A percentile compares a stretch with the other conserved stretches of the same genome.
Evolutionary conservation across 2,797 vertebrate genomes (phyloP).

Genomic region (Orestias chungarensis): DNA sequence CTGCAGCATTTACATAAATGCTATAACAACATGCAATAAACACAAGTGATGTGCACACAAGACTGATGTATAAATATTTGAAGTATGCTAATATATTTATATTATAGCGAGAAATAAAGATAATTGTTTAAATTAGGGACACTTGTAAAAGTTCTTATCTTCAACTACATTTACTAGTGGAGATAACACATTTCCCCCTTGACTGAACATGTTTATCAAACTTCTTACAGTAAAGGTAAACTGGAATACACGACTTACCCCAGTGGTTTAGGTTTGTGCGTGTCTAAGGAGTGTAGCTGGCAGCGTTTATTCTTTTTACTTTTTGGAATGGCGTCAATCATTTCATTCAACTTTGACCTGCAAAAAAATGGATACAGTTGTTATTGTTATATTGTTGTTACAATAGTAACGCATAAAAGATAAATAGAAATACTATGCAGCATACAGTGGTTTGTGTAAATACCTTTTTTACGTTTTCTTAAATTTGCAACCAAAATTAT

Average conservation of each 20-base stretch:
- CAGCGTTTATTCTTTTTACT: conserved; percentile 99
- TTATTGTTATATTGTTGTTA: not conserved
- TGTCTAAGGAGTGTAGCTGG: conserved; percentile 97
- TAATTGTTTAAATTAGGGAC: not conserved
- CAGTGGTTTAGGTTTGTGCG: conserved; percentile 95
- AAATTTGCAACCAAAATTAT: not conserved
- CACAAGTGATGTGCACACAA: not conserved
- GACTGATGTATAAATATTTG: not conserved
- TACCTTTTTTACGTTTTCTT: not conserved
- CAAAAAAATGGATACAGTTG: not conserved
- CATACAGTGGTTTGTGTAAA: too few species aligned
- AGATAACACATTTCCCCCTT: not conserved
- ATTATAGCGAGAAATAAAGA: too few species aligned
- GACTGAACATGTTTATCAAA: not conserved
- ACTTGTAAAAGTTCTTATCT: not conserved
- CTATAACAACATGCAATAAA: not conserved
- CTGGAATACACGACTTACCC: conserved; percentile 84
- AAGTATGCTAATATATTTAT: too few species aligned
- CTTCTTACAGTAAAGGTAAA: conserved; percentile 3
- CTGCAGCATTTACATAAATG: conserved; percentile 69
- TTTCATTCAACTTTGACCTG: conserved; percentile 95
- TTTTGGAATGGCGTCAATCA: conserved; percentile 98
- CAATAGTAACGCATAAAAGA: too few species aligned
- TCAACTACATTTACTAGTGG: not conserved
- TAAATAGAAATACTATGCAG: too few species aligned